Base-by-base conservation (phyloP, 1,140 invertebrate species). In the Geopemphigus sp. region DNA sequence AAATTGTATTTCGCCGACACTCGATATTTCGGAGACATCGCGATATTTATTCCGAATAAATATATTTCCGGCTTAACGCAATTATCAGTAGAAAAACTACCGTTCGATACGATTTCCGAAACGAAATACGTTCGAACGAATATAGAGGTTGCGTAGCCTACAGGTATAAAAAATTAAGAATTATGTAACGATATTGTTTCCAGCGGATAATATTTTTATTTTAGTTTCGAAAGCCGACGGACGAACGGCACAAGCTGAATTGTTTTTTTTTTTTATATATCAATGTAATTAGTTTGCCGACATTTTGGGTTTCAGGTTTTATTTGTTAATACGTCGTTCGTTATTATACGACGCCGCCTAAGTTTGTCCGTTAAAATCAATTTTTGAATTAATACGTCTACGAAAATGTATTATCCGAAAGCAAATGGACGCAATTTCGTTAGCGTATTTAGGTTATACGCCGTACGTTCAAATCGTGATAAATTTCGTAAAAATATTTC, bases 151-250 rank as follows among this genome's bases (percentile, higher is more conserved):
- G 8, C 3, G 32, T 39, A 39, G 32, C 32, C 32, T 39, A 39
- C 32, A 39, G 32, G 32, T 39, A 39, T 8, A 39, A 39, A 39
- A 39, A 39, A n/a, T n/a, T n/a, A 39, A 39, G 32, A 4, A 39
- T 39, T 39, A 39, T 39, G 32, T 8, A 39, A 39, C 32, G 32
- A 39, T 39, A 39, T 3, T 39, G 8, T 64, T 61, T 64, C 26
- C 26, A 26, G n/a, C 61, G 19, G 29, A 64, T 64, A 39, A 39
- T 64, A 64, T 17, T 64, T 64, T 64, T 64, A 2, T 64, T 64
- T n/a, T 61, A 26, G 14, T 64, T 64, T 39, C 12, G 19, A 64
- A 64, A 19, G 19, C n/a, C 39, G 29, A 64, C 39, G 39, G 39
- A 64, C n/a, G 19, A 39, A 39, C n/a, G n/a, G n/a, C 32, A 39